phyloP scores from a whole-genome alignment of 1,140 invertebrate genomes.

The Aphelinus atriplicis region DNA sequence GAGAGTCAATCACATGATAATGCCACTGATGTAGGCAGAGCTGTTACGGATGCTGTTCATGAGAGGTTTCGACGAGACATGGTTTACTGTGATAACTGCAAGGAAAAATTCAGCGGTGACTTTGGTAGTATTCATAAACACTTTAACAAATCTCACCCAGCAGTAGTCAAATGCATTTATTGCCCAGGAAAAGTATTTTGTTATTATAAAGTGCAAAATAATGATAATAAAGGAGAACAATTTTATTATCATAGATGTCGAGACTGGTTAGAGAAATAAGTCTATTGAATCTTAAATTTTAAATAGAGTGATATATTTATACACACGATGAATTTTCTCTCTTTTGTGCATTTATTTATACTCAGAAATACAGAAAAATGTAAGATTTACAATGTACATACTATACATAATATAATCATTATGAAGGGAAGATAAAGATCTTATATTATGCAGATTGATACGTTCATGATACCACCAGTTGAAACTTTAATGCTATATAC shows the following conservation, averaged over 20 bases:
- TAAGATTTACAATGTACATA: no score
- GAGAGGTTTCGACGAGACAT: slow-evolving; percentile 49
- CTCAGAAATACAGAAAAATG: no score
- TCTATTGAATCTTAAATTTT: no score
- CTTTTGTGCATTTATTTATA: no score
- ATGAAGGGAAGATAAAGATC: no score
- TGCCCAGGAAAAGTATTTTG: slow-evolving; percentile 57
- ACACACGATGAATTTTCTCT: no score
- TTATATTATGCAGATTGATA: no score
- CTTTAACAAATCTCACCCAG: slow-evolving; percentile 53
- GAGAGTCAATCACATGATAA: background rate
- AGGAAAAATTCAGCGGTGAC: slow-evolving; percentile 46
- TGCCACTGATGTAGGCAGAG: slow-evolving; percentile 36
- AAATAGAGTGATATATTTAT: no score
- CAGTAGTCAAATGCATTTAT: slow-evolving; percentile 49
- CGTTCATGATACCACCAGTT: no score
- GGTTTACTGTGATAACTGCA: slow-evolving; percentile 55
- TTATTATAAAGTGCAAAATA: slow-evolving; percentile 47
- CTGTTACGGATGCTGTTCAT: slow-evolving; percentile 59
- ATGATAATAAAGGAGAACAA: slow-evolving; percentile 37
- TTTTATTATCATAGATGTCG: slow-evolving; percentile 55
- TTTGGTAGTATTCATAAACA: slow-evolving; percentile 52
- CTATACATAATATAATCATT: no score
- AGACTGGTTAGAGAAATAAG: slow-evolving; percentile 34
- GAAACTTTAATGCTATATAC: no score